Percentiles rank a stretch among this genome's conserved stretches.
Conservation (phyloP, 2,113 vertebrate genomes). For the Lanius collurio region DNA sequence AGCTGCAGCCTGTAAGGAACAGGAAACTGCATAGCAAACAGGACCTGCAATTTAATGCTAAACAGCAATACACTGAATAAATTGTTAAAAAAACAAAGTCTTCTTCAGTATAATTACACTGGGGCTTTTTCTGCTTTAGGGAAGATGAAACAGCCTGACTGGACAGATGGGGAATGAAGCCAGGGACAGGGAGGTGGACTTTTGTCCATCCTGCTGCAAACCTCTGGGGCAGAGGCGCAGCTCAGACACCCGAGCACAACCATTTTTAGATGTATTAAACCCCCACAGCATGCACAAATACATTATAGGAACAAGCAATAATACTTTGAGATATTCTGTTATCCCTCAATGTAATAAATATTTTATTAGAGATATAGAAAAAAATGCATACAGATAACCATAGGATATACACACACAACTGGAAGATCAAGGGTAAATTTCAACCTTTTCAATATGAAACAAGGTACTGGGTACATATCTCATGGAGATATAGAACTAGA, state of each 20-base stretch:
- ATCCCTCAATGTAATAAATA: conserved; percentile 69
- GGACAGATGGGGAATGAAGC: not conserved
- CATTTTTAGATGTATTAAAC: not conserved
- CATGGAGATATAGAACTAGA: conserved; percentile 86
- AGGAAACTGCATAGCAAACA: not conserved
- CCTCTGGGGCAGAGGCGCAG: not conserved
- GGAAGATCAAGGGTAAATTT: conserved; percentile 81
- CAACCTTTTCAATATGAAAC: conserved; percentile 99
- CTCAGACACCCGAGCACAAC: not conserved
- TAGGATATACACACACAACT: conserved; percentile 89
- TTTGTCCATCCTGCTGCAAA: not conserved
- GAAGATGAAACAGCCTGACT: not conserved
- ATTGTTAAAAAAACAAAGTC: not conserved
- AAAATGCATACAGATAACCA: conserved; percentile 86
- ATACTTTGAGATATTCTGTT: not conserved
- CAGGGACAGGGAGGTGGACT: not conserved
- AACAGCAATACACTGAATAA: not conserved
- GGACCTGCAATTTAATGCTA: not conserved
- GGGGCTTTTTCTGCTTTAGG: not conserved
- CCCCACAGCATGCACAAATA: not conserved
- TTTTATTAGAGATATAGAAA: conserved; percentile 82
- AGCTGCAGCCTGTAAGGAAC: not conserved
- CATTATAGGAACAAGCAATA: rapidly evolving
- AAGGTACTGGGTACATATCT: conserved; percentile 82
- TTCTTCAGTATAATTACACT: not conserved